Evolutionary conservation across 2,888 invertebrate genomes (phyloP), one percentile per base, ranked within the genome.

Genomic region (Lucinisca nassula): DNA sequence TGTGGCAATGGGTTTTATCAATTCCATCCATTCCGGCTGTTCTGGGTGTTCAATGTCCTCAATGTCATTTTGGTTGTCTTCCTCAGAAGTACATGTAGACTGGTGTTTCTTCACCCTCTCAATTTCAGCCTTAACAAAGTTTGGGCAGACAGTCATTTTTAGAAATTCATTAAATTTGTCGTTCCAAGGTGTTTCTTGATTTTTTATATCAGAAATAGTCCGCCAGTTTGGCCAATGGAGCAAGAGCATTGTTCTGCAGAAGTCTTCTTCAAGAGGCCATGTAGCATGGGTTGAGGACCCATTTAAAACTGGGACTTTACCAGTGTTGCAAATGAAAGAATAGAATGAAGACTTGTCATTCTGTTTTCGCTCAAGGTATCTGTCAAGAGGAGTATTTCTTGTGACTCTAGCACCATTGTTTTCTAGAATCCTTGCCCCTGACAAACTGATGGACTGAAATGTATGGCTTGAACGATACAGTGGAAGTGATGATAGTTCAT

Each of bases 151-250:
- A 21, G 79, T 77, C 27, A 51, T 78, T 55, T 73, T 24, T 24
- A 91, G 35, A 76, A 92, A 92, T 8, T 70, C 2, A 14, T 24
- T 21, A 27, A 92, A 67, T 55, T 32, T 51, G 8, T 90, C 80
- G 35, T n/a, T 58, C 92, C 92, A 92, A n/a, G 79, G 72, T 40
- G 24, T 40, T 38, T 86, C 51, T 30, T 75, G 37, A 32, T 37
- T 14, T 79, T 89, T 90, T 27, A 92, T 89, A 74, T 90, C 89
- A 30, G 55, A n/a, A 24, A 90, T 38, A 27, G 45, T 77, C 27
- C 85, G 27, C 92, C 89, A 92, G 45, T 90, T 87, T 24, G 90
- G 90, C 75, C 81, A 88, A 61, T 92, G 88, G 10, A 91, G 49
- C 14, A 90, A 30, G 21, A 91, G 82, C 82, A 72, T 84, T 17